Conservation (phyloP, 37 sponge, comb jelly and placozoan species). For the Hormiphora californensis region DNA sequence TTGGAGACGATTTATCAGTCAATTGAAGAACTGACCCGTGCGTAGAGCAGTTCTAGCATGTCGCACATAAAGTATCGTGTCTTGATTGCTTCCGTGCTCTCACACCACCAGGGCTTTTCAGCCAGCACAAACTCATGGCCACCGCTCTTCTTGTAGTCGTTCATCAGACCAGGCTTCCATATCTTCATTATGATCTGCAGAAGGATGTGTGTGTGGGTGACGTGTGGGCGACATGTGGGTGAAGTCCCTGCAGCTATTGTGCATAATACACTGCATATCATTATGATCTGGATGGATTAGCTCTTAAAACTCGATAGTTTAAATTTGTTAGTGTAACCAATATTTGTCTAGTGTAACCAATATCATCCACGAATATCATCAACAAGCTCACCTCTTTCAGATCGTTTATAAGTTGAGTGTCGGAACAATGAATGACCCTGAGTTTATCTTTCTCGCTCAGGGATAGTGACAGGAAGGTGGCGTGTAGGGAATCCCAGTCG, state of each 20-base stretch:
- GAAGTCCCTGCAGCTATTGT: no score
- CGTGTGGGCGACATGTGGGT: no score
- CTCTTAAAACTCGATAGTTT: no score
- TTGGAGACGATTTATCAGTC: no score
- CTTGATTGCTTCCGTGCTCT: constrained; percentile 35
- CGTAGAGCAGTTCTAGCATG: constrained; percentile 28
- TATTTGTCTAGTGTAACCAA: no score
- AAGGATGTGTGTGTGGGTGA: no score
- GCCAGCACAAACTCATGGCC: constrained; percentile 50
- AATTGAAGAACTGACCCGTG: constrained; percentile 45
- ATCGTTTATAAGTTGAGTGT: constrained; percentile 16
- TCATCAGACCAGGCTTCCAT: constrained; percentile 53
- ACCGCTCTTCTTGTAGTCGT: constrained; percentile 33
- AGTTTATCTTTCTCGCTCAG: constrained; percentile 51
- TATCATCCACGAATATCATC: no score
- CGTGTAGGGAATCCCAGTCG: constrained; percentile 30
- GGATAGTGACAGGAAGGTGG: constrained; percentile 38
- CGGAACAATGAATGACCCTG: constrained; percentile 30
- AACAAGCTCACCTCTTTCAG: constrained; percentile 41
- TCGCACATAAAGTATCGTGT: constrained; percentile 49
- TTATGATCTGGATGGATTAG: no score
- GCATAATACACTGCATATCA: no score
- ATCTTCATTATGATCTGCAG: constrained; percentile 38
- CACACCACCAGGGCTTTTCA: constrained; percentile 53
- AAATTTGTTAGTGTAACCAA: no score